These are phyloP conservation scores for Prunella fulvescens DNA, from an alignment of 2,113 vertebrate genomes.

Conservation along the genomic window DNA sequence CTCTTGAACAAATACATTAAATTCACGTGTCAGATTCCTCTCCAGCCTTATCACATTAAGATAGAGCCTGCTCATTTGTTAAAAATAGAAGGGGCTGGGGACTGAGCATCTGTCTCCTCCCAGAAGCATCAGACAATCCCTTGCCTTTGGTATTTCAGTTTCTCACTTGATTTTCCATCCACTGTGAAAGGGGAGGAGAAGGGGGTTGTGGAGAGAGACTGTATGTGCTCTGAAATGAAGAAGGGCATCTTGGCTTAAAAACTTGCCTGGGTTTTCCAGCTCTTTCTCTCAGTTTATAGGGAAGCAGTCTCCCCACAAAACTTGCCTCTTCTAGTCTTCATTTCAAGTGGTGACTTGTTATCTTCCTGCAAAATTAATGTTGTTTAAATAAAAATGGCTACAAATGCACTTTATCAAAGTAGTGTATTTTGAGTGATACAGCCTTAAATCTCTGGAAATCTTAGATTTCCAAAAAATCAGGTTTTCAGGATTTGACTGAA, in stretches of 20 bases:
- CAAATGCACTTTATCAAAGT: neutral
- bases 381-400: neutral
- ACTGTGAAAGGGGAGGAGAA: neutral
- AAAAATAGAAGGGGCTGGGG: neutral
- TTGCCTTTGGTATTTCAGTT: neutral
- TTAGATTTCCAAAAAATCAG: neutral
- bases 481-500: neutral
- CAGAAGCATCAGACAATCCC: neutral
- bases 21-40: conserved; percentile 21
- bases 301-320: neutral
- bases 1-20: conserved; percentile 58
- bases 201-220: neutral
- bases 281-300: neutral
- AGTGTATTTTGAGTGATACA: neutral
- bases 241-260: neutral
- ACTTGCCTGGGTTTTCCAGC: neutral
- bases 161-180: neutral
- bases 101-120: neutral
- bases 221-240: neutral
- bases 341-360: neutral
- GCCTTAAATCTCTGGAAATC: neutral
- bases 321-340: neutral
- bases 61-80: conserved; percentile 15
- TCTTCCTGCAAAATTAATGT: neutral
- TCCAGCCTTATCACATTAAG: conserved; percentile 10